Percentiles rank a stretch among this genome's conserved stretches.
Evolutionary conservation across 2,113 vertebrate genomes (phyloP).

Genomic region (Caretta caretta): DNA sequence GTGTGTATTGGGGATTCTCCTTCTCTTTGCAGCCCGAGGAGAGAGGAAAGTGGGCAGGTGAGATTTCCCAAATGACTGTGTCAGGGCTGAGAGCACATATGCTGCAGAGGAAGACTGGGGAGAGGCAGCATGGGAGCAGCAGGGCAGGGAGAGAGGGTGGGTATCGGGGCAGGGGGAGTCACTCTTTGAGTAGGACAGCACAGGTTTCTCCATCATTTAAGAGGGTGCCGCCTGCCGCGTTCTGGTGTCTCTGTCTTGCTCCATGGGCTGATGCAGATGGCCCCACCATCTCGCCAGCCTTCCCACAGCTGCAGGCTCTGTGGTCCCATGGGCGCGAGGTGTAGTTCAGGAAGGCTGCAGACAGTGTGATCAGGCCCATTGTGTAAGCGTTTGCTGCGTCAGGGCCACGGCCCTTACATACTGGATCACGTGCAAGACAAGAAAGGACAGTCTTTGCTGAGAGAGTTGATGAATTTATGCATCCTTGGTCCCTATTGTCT

Average conservation of each 20-base stretch:
- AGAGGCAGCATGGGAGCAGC: too few relatives aligned
- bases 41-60: too few relatives aligned
- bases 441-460: background rate
- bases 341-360: background rate
- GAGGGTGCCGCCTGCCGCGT: background rate
- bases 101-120: too few relatives aligned
- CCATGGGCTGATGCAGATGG: background rate
- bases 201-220: background rate
- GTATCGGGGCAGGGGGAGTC: too few relatives aligned
- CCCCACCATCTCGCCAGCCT: background rate
- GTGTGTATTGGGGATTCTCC: too few relatives aligned
- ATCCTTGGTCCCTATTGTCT: background rate
- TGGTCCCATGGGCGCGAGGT: background rate
- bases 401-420: background rate
- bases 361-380: background rate
- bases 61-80: too few relatives aligned
- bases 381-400: accelerated
- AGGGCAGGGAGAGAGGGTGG: background rate
- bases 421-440: background rate
- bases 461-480: background rate
- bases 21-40: too few relatives aligned
- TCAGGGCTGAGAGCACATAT: too few relatives aligned
- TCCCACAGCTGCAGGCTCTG: background rate
- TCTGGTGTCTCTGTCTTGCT: background rate
- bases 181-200: too few relatives aligned